Percentiles rank a stretch among this genome's conserved stretches.
phyloP scores from a whole-genome alignment of 1,140 invertebrate genomes.

The Drosophila auraria region DNA sequence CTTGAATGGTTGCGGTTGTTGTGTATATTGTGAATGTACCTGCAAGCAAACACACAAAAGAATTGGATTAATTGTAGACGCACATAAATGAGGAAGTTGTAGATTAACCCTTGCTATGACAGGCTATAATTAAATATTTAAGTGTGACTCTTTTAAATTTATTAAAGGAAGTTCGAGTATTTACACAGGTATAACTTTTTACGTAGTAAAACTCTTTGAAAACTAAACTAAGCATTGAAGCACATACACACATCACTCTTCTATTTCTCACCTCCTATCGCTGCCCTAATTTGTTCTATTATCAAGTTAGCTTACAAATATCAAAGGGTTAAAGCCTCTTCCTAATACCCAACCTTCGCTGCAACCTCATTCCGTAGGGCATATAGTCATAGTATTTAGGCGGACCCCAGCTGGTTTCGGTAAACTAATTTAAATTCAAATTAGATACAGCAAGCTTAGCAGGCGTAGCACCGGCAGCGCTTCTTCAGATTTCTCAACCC shows the following conservation, averaged over 20 bases:
- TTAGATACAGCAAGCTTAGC: constrained; percentile 75
- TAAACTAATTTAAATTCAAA: constrained; percentile 83
- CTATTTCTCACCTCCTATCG: no score
- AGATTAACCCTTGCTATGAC: background rate
- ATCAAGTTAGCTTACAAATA: background rate
- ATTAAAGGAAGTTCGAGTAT: no score
- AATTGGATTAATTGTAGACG: constrained; percentile 20
- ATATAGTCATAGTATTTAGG: constrained; percentile 35
- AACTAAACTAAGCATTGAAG: no score
- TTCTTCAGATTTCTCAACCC: constrained; percentile 76
- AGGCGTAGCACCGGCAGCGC: constrained; percentile 72
- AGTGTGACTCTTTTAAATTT: background rate
- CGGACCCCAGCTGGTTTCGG: constrained; percentile 33
- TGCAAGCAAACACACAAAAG: constrained; percentile 86
- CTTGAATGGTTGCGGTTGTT: constrained; percentile 78
- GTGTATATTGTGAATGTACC: constrained; percentile 89
- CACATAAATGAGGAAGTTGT: constrained; percentile 22
- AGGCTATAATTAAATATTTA: background rate
- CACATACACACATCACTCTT: no score
- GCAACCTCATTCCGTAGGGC: constrained; percentile 26
- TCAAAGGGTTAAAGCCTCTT: constrained; percentile 7
- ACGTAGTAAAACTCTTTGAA: no score
- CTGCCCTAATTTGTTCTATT: no score
- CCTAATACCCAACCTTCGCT: constrained; percentile 36
- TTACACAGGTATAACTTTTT: no score